A percentile compares a stretch with the other conserved stretches of the same genome.
Evolutionary conservation across 2,113 vertebrate species (phyloP).

Genomic region (Notarius quadriscutis): DNA sequence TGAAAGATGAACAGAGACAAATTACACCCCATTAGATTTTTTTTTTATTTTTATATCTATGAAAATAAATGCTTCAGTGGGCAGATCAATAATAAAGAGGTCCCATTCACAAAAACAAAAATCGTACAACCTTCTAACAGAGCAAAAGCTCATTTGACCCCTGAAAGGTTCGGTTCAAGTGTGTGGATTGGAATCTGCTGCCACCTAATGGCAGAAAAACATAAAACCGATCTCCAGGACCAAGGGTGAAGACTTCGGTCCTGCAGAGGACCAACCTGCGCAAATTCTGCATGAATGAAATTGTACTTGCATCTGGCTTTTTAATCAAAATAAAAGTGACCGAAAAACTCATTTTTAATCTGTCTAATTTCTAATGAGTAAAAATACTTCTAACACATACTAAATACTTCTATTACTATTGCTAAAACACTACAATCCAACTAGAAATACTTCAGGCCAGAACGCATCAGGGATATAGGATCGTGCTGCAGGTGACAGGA

Average conservation of each 20-base stretch:
- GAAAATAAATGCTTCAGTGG: background rate
- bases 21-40: no score
- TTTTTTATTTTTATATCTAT: no score
- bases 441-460: background rate
- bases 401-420: no score
- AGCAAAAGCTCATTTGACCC: slow-evolving; percentile 48
- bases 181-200: slow-evolving; percentile 61
- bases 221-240: background rate
- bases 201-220: slow-evolving; percentile 68
- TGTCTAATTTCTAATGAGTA: no score
- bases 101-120: background rate
- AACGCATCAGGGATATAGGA: background rate
- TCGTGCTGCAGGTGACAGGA: background rate
- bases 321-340: background rate
- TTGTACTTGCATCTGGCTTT: background rate
- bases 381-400: background rate
- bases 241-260: background rate
- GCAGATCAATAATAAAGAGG: background rate
- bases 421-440: no score
- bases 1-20: slow-evolving; percentile 53
- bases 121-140: slow-evolving; percentile 5
- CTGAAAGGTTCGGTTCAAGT: slow-evolving; percentile 17
- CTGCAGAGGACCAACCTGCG: background rate
- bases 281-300: background rate
- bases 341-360: no score